These are phyloP conservation scores for Solea senegalensis DNA, from an alignment of 2,113 vertebrate genomes.

Conservation along the genomic window DNA sequence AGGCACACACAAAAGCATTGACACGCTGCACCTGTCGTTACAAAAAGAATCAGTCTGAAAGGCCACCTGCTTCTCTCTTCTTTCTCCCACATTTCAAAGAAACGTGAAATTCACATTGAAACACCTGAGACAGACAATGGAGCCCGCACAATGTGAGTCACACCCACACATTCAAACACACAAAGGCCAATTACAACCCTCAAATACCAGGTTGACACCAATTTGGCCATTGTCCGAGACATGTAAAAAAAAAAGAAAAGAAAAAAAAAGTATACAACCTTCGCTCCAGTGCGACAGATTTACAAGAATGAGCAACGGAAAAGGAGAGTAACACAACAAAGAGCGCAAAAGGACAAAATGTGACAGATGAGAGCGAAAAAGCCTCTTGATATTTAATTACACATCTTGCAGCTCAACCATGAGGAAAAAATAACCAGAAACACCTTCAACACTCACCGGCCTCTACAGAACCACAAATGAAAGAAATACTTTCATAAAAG, in stretches of 20 bases:
- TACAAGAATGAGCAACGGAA: slow-evolving; percentile 1
- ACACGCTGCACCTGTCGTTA: slow-evolving; percentile 10
- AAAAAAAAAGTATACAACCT: background rate
- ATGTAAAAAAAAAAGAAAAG: background rate
- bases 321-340: background rate
- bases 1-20: slow-evolving; percentile 13
- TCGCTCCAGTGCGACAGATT: slow-evolving; percentile 14
- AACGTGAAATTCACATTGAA: slow-evolving; percentile 27
- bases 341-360: background rate
- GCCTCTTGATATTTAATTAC: slow-evolving; percentile 18
- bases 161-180: slow-evolving; percentile 8
- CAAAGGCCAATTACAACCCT: slow-evolving; percentile 17
- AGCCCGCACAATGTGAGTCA: slow-evolving; percentile 14
- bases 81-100: slow-evolving; percentile 31
- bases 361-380: background rate
- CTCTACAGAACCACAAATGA: slow-evolving; percentile 11
- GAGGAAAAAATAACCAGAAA: slow-evolving; percentile 19
- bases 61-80: slow-evolving; percentile 41
- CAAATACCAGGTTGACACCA: slow-evolving; percentile 17
- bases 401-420: slow-evolving; percentile 2
- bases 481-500: background rate
- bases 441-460: slow-evolving; percentile 22
- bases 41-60: background rate
- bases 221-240: slow-evolving; percentile 10
- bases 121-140: slow-evolving; percentile 23